Conservation (phyloP, 2,888 invertebrate species). For the Lasioglossum figueresi region DNA sequence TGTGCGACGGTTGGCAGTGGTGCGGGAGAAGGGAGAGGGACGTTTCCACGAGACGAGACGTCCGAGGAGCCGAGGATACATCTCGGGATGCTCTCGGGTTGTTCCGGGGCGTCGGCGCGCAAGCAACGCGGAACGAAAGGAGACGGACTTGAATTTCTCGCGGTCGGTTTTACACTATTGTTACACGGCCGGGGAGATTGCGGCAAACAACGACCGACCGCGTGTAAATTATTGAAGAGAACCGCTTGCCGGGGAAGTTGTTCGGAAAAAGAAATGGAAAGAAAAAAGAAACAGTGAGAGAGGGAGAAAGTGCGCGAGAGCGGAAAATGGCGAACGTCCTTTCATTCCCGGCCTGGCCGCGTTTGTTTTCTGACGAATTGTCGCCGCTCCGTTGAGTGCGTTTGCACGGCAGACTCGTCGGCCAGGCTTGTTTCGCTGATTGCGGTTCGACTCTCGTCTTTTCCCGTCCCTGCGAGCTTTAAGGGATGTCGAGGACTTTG, state of each 20-base stretch:
- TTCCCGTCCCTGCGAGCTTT: background rate
- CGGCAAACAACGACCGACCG: slow-evolving; percentile 42
- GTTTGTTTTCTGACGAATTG: slow-evolving; percentile 48
- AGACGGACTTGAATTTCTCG: slow-evolving; percentile 37
- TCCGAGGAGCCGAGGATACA: slow-evolving; percentile 6
- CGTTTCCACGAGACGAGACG: background rate
- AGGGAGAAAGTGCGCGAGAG: background rate
- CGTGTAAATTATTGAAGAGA: slow-evolving; percentile 51
- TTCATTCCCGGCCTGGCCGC: slow-evolving; percentile 23
- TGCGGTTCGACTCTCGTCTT: slow-evolving; percentile 1
- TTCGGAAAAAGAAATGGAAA: slow-evolving; percentile 36
- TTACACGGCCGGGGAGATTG: slow-evolving; percentile 41
- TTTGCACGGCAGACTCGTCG: slow-evolving; percentile 6
- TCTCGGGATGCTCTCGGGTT: background rate
- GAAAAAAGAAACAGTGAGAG: background rate
- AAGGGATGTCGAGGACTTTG: background rate
- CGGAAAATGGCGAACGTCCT: slow-evolving; percentile 43
- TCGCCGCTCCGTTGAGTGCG: slow-evolving; percentile 14
- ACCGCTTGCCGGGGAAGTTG: slow-evolving; percentile 48
- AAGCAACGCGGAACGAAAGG: slow-evolving; percentile 19
- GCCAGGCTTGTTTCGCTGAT: slow-evolving; percentile 13
- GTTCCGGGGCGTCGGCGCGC: slow-evolving; percentile 15
- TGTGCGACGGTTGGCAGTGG: background rate
- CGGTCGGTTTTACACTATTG: slow-evolving; percentile 47
- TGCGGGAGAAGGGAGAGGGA: too few species aligned